phyloP scores from a whole-genome alignment of 2,797 vertebrate genomes.

The Pseudochaenichthys georgianus region DNA sequence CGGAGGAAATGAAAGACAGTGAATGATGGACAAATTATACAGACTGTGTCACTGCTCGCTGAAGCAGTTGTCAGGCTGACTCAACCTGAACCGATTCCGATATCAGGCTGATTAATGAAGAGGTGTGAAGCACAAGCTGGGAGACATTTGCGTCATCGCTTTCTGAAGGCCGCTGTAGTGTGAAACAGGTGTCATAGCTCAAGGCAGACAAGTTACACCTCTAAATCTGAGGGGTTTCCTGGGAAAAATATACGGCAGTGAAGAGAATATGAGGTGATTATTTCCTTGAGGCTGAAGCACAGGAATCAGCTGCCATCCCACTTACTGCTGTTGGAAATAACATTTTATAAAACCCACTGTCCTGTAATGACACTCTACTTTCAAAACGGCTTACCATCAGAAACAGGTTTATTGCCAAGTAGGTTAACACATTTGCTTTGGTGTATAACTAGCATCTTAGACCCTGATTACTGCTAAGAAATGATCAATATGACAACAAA shows the following conservation, averaged over 20 bases:
- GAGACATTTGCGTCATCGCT: conserved; percentile 54
- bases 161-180: conserved; percentile 32
- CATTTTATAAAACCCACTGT: conserved; percentile 26
- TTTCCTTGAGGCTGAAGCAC: conserved; percentile 39
- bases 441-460: conserved; percentile 13
- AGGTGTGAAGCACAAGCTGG: conserved; percentile 68
- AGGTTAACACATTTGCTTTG: no score
- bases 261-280: conserved; percentile 3
- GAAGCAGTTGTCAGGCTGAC: conserved; percentile 39
- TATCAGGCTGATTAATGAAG: conserved; percentile 44
- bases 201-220: conserved; percentile 41
- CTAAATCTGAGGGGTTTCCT: conserved; percentile 22
- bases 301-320: conserved; percentile 14
- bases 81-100: conserved; percentile 41
- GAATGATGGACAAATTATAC: conserved; percentile 42
- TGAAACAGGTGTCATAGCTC: conserved; percentile 37
- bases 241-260: conserved; percentile 24
- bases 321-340: conserved; percentile 8
- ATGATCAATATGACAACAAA: not conserved
- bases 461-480: conserved; percentile 10
- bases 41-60: conserved; percentile 45
- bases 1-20: conserved; percentile 1
- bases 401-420: no score
- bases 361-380: conserved; percentile 23
- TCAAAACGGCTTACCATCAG: conserved; percentile 1